Evolutionary conservation across 2,113 vertebrate species (phyloP).

Genomic region (Sander lucioperca): DNA sequence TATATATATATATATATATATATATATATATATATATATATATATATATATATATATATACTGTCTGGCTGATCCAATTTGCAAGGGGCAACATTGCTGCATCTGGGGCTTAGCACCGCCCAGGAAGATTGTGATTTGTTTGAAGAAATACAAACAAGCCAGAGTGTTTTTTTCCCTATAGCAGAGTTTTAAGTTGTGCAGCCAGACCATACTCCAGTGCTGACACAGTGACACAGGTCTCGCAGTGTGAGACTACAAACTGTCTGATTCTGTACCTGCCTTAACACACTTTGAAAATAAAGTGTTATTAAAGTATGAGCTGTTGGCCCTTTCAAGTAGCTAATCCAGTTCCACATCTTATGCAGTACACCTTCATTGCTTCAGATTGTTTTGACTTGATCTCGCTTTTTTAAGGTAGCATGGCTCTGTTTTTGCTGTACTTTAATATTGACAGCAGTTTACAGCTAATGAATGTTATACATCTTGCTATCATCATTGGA

Average conservation of each 20-base stretch:
- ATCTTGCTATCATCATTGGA: background rate
- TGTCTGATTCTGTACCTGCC: background rate
- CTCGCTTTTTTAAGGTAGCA: slow-evolving; percentile 23
- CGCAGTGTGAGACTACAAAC: background rate
- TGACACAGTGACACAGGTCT: too few relatives aligned
- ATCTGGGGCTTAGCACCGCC: too few relatives aligned
- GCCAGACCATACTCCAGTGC: too few relatives aligned
- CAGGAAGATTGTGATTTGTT: too few relatives aligned
- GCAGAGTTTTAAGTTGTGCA: too few relatives aligned
- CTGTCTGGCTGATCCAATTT: too few relatives aligned
- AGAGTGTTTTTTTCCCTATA: too few relatives aligned
- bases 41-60: too few relatives aligned
- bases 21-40: too few relatives aligned
- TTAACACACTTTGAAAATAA: background rate
- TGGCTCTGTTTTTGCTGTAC: slow-evolving; percentile 15
- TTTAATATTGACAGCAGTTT: slow-evolving; percentile 10
- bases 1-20: too few relatives aligned
- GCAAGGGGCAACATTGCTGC: too few relatives aligned
- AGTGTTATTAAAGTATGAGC: slow-evolving; percentile 16
- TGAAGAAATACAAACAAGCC: too few relatives aligned
- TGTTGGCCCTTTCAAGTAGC: background rate
- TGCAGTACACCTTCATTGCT: background rate
- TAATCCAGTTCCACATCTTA: background rate
- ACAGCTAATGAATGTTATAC: slow-evolving; percentile 24
- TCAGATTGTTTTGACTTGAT: background rate